phyloP scores from a whole-genome alignment of 2,113 vertebrate species.

The Gambusia holbrooki region DNA sequence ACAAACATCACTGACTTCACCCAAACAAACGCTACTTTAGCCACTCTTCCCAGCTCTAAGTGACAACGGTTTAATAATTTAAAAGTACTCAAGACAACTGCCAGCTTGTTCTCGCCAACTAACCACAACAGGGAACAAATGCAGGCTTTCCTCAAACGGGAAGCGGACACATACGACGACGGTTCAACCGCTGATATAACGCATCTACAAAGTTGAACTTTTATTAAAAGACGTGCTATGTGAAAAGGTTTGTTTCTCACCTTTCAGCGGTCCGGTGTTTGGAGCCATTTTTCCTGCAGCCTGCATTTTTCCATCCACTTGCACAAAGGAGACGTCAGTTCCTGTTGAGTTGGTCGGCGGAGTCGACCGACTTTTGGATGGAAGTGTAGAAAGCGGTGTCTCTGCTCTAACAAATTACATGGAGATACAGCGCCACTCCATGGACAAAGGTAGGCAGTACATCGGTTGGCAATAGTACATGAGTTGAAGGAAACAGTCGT shows the following conservation, averaged over 20 bases:
- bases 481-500: not conserved
- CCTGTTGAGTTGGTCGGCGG: conserved; percentile 68
- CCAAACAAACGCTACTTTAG: not conserved
- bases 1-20: not conserved
- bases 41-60: not conserved
- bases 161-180: not conserved
- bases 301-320: conserved; percentile 78
- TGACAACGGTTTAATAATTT: conserved; percentile 55
- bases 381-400: conserved; percentile 3
- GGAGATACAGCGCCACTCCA: conserved; percentile 44
- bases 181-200: not conserved
- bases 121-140: conserved; percentile 54
- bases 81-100: conserved; percentile 49
- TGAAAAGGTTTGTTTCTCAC: conserved; percentile 52
- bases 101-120: conserved; percentile 46
- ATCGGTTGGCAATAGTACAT: not conserved
- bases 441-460: not conserved
- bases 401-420: not conserved
- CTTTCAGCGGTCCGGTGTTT: conserved; percentile 74
- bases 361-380: conserved; percentile 26
- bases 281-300: conserved; percentile 80
- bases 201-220: conserved; percentile 19
- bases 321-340: conserved; percentile 79
- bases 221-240: not conserved
- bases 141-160: not conserved